Conservation (phyloP, 2,888 invertebrate species). For the Polia nebulosa region DNA sequence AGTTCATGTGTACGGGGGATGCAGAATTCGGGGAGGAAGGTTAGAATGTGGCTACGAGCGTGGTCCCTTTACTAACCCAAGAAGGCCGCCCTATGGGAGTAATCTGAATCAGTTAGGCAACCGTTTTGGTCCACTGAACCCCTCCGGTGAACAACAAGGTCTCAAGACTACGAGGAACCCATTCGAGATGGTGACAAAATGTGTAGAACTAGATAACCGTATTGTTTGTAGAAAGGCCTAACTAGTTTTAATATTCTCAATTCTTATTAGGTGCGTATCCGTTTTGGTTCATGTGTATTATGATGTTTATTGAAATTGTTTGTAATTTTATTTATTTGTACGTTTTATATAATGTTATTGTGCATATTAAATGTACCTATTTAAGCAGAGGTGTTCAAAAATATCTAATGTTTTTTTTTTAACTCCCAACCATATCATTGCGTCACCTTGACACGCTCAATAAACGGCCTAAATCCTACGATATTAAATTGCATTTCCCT, state of each 20-base stretch:
- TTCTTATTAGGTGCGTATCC: not conserved
- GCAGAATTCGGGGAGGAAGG: slow-evolving; percentile 78
- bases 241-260: not conserved
- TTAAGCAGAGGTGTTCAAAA: not conserved
- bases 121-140: not conserved
- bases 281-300: slow-evolving; percentile 8
- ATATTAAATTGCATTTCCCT: not conserved
- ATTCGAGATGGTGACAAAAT: slow-evolving; percentile 28
- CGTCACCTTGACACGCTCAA: not conserved
- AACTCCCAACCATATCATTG: not conserved
- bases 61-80: slow-evolving; percentile 71
- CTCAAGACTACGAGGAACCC: slow-evolving; percentile 16
- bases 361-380: not conserved
- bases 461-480: too few species aligned
- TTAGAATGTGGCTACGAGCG: slow-evolving; percentile 83
- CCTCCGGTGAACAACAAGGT: not conserved
- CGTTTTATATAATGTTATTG: not conserved
- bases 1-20: slow-evolving; percentile 71
- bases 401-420: not conserved
- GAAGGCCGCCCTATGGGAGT: slow-evolving; percentile 64
- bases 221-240: slow-evolving; percentile 38
- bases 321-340: slow-evolving; percentile 9
- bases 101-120: not conserved
- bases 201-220: slow-evolving; percentile 43
- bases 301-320: not conserved